These are phyloP conservation scores for Melanaphis sacchari DNA, from an alignment of 1,140 invertebrate genomes.

Conservation along the genomic window DNA sequence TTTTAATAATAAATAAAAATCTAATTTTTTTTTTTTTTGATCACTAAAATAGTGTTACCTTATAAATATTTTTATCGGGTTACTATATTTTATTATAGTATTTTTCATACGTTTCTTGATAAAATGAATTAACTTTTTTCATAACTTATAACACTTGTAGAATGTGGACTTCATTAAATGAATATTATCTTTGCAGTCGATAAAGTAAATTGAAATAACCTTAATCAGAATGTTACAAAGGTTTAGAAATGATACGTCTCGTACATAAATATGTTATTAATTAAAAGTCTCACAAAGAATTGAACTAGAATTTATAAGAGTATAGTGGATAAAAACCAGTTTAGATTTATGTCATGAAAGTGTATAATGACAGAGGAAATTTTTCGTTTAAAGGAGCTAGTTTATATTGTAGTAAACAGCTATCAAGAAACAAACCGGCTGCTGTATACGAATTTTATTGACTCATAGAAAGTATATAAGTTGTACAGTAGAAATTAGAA, in stretches of 20 bases:
- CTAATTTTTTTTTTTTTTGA: not conserved
- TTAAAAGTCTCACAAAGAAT: slow-evolving; percentile 17
- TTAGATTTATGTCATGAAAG: slow-evolving; percentile 9
- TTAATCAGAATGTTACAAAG: not conserved
- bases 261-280: not conserved
- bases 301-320: not conserved
- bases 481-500: not conserved
- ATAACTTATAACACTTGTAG: not conserved
- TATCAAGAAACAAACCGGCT: not conserved
- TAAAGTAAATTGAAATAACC: slow-evolving; percentile 1
- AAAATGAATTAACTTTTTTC: not conserved
- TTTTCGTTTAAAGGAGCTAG: not conserved
- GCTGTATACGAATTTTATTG: not conserved
- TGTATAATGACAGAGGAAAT: not conserved
- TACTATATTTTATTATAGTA: not conserved
- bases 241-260: not conserved
- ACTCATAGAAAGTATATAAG: not conserved
- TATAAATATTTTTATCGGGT: not conserved
- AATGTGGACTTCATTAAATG: not conserved
- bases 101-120: not conserved
- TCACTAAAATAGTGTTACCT: not conserved
- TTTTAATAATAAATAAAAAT: no score
- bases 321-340: slow-evolving; percentile 21
- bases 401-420: not conserved
- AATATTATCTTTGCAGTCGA: not conserved